Conservation (phyloP, 2,113 vertebrate genomes). For the Myanophis thanlyinensis region DNA sequence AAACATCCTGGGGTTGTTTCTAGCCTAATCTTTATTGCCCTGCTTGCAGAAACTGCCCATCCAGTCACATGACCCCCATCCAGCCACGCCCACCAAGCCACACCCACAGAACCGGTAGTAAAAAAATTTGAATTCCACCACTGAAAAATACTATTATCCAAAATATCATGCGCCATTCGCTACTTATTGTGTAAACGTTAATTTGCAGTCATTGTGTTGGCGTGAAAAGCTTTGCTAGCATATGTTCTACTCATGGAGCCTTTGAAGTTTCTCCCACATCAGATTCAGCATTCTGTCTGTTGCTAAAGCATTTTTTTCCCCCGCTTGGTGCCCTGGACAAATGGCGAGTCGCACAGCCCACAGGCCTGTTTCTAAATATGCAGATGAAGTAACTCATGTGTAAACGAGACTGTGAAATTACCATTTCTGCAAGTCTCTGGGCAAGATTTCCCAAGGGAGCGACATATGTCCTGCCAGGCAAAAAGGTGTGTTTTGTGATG, state of each 20-base stretch:
- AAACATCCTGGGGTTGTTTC: too few relatives aligned
- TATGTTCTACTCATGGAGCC: background rate
- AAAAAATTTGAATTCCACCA: too few relatives aligned
- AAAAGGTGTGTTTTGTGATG: background rate
- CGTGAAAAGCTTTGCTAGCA: background rate
- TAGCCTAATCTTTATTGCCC: too few relatives aligned
- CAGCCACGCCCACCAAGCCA: too few relatives aligned
- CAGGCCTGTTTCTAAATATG: background rate
- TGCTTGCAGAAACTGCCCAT: too few relatives aligned
- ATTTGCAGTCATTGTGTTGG: background rate
- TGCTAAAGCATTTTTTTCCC: background rate
- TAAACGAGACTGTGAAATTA: background rate
- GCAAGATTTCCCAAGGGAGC: background rate
- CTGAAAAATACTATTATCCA: too few relatives aligned
- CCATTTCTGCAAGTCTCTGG: background rate
- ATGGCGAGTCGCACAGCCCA: background rate
- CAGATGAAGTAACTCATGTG: background rate
- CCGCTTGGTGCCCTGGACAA: background rate
- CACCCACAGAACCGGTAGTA: too few relatives aligned
- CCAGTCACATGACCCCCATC: too few relatives aligned
- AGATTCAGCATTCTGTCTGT: background rate
- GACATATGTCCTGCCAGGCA: background rate
- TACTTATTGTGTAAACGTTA: background rate
- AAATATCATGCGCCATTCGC: background rate
- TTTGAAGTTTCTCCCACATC: background rate